These are phyloP conservation scores for Mycteria americana DNA, from an alignment of 2,797 vertebrate species.

Conservation along the genomic window DNA sequence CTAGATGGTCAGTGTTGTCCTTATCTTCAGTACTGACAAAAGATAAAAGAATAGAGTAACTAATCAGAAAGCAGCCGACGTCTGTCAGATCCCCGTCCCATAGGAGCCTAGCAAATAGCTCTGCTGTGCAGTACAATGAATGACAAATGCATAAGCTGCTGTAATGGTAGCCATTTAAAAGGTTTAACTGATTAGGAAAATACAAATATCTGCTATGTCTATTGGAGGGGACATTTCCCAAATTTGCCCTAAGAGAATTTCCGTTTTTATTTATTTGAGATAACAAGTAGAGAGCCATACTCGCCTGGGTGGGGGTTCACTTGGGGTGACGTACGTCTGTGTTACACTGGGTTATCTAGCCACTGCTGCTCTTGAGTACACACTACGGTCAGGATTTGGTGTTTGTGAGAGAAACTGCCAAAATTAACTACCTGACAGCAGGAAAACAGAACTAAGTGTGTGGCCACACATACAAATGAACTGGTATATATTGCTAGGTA, in stretches of 20 bases:
- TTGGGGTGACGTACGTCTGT: background rate
- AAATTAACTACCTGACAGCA: background rate
- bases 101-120: background rate
- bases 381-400: background rate
- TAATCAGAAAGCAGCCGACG: constrained; percentile 37
- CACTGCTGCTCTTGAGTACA: background rate
- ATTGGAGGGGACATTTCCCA: background rate
- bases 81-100: background rate
- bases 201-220: background rate
- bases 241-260: background rate
- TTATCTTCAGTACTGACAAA: background rate
- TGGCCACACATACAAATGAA: background rate
- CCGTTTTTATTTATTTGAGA: background rate
- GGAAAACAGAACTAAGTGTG: background rate
- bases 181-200: background rate
- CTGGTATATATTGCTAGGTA: constrained; percentile 16
- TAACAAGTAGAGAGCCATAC: background rate
- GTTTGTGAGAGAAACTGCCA: background rate
- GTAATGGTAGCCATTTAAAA: background rate
- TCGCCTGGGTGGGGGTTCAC: background rate
- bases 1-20: background rate
- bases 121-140: background rate
- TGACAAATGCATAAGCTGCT: background rate
- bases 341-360: rapidly evolving
- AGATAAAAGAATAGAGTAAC: background rate